Base-by-base conservation (phyloP, 2,888 invertebrate genomes). In the Eutolmus rufibarbis region DNA sequence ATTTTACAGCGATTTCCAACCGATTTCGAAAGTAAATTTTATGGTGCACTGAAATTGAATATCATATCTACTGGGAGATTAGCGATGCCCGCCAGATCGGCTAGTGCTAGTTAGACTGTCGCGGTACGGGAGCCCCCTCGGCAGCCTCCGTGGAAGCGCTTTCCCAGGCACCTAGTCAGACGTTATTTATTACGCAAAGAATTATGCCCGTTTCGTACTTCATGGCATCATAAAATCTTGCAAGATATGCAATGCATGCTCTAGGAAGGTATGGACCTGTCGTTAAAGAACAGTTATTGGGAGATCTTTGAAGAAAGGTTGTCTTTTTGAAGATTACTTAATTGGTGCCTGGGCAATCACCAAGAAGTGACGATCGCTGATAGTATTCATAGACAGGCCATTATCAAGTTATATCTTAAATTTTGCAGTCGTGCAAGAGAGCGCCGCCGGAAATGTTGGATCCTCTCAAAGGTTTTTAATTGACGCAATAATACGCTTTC, bases 231-330 rank as follows among this genome's bases (percentile, higher is more conserved):
- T 82, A 82, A 82, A 82, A 23, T 66, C 66, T 34, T 34, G 57
- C 28, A 16, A 56, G 43, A 23, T 51, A 40, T 78, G 66, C 23
- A 23, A n/a, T 82, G 19, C 9, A 51, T 51, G 23, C n/a, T 40
- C 57, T 19, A n/a, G 66, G 82, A 66, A 37, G 40, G 57, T 37
- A 57, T 14, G 37, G 19, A 82, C 23, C 57, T 57, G 66, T 51
- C 82, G 19, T 82, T 66, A 82, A 82, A 57, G n/a, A 82, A 82
- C 82, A 82, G 82, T 57, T 82, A 82, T 23, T 16, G 56, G 43
- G 14, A 46, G 56, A n/a, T 66, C 16, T 66, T 57, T 82, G 56
- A 57, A 16, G 57, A 28, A 82, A 82, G 37, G 57, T 57, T 56
- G 56, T 19, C 37, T 82, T 37, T 51, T 37, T 14, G 82, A 37